These are phyloP conservation scores for Rhagoletis zephyria DNA, from an alignment of 1,140 invertebrate genomes.

Conservation along the genomic window DNA sequence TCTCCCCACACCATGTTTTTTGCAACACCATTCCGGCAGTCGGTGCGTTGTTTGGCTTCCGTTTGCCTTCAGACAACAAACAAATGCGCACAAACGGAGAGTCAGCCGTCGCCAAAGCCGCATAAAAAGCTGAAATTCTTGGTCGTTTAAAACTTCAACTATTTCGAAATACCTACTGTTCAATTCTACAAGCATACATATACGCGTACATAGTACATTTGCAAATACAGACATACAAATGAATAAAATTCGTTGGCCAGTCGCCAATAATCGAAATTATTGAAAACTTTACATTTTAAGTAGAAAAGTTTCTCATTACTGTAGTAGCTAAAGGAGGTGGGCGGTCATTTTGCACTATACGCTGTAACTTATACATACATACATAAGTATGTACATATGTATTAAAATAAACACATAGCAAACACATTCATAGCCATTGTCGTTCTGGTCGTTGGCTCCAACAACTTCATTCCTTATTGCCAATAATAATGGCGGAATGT, in stretches of 20 bases:
- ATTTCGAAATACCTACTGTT: neutral
- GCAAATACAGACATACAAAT: neutral
- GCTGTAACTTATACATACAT: neutral
- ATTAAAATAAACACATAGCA: too few species aligned
- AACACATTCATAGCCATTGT: neutral
- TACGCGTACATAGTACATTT: neutral
- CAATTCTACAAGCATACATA: neutral
- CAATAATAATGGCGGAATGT: slow-evolving; percentile 28
- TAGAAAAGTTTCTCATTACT: slow-evolving; percentile 65
- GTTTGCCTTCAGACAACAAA: neutral
- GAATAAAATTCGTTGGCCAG: slow-evolving; percentile 62
- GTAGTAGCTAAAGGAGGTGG: neutral
- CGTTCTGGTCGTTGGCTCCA: slow-evolving; percentile 26
- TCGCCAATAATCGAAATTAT: slow-evolving; percentile 73
- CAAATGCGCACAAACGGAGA: neutral
- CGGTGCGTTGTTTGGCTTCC: neutral
- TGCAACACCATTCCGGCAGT: neutral
- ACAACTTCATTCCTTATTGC: slow-evolving; percentile 23
- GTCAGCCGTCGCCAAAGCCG: neutral
- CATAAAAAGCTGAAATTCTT: neutral
- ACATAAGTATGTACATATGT: neutral
- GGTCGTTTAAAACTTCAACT: neutral
- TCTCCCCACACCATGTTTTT: neutral
- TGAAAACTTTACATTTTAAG: slow-evolving; percentile 70
- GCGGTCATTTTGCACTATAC: neutral